Evolutionary conservation across 2,888 invertebrate genomes (phyloP), one percentile per base, ranked within the genome.

Genomic region (Harpalus rufipes): DNA sequence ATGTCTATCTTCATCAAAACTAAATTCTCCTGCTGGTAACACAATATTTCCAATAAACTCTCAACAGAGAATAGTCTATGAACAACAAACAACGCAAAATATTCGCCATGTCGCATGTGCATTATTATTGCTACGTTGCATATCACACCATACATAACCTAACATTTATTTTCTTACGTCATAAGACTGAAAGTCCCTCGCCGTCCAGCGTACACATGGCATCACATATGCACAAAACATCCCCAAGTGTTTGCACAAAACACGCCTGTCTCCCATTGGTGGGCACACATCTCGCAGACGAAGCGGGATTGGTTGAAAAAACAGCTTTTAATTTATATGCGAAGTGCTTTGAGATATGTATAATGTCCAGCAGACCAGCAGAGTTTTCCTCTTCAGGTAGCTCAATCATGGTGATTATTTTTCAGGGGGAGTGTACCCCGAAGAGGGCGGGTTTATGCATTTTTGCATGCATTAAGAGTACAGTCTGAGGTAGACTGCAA

Each of bases 281-380:
- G 88, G 86, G 87, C 86, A 87, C 86, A 86, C 86, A 86, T 87
- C 87, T 87, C 85, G 87, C 85, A 87, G 87, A 86, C 85, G 84
- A 84, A 79, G 81, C 85, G 68, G 87, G 87, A 88, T 88, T 88
- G 88, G 88, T 87, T 86, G 87, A 86, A 86, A 86, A 79, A 85
- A 86, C 81, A 86, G 89, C 89, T 90, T 90, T 90, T 90, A 90
- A 90, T 90, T 90, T 90, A 89, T 88, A 89, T 89, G 88, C 89
- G 87, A 87, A 87, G 87, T 87, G 80, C 87, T 86, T 86, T 85
- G 87, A 87, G 87, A 88, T 89, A 88, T 87, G 88, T 86, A 87
- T 87, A 87, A 87, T 86, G 87, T 88, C 88, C 88, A 89, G 88
- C 88, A 88, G 88, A 88, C 89, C 90, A 90, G 89, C 88, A 88